A percentile compares a stretch with the other conserved stretches of the same genome.
Conservation (phyloP, 2,113 vertebrate genomes). For the Syngnathus scovelli region DNA sequence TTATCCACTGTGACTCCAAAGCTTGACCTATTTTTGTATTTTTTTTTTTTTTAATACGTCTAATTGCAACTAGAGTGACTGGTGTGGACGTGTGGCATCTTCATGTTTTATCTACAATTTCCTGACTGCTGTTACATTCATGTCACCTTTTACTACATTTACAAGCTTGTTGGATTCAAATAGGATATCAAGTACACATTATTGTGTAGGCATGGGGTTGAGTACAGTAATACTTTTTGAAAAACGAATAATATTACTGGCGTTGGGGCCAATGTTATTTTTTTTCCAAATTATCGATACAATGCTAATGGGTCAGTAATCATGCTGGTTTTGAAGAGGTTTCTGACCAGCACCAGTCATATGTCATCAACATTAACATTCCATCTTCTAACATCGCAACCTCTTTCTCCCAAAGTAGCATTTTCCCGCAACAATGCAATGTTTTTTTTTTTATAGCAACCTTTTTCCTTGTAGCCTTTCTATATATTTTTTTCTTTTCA, state of each 20-base stretch:
- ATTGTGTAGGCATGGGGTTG: neutral
- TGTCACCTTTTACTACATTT: neutral
- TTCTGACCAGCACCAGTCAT: too few relatives aligned
- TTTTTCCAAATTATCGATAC: too few relatives aligned
- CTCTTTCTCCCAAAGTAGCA: neutral
- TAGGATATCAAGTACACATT: neutral
- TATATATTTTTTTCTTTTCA: neutral
- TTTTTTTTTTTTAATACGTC: conserved; percentile 30
- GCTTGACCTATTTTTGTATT: conserved; percentile 40
- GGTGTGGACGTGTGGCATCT: neutral
- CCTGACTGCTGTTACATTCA: conserved; percentile 19
- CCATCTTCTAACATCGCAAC: neutral
- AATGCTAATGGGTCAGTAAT: neutral
- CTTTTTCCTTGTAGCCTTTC: neutral
- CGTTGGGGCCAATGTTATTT: too few relatives aligned
- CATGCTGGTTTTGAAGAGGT: neutral
- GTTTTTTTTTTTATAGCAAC: neutral
- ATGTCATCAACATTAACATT: neutral
- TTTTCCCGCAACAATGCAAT: neutral
- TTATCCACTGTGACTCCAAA: conserved; percentile 65
- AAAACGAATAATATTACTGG: neutral
- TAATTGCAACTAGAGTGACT: conserved; percentile 16
- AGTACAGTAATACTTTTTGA: neutral
- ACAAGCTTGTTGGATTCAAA: neutral
- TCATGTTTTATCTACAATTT: conserved; percentile 3